Conservation (phyloP, 2,888 invertebrate species). For the Drosophila acutilabella region DNA sequence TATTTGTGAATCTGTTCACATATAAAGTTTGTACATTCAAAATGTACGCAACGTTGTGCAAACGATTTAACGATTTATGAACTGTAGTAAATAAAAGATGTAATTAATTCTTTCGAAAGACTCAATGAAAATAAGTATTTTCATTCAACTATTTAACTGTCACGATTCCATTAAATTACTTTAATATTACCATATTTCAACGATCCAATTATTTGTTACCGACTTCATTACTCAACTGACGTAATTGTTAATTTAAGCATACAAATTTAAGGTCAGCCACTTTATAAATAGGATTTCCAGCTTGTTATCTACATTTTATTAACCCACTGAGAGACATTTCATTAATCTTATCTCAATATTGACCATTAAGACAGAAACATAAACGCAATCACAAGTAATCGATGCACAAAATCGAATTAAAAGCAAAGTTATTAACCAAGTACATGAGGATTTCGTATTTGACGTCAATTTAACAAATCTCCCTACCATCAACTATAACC, state of each 20-base stretch:
- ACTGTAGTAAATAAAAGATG: too few species aligned
- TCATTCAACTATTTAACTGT: too few species aligned
- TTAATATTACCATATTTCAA: not conserved
- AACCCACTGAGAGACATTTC: slow-evolving; percentile 18
- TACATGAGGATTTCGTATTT: slow-evolving; percentile 28
- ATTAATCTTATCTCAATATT: slow-evolving; percentile 24
- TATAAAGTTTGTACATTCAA: too few species aligned
- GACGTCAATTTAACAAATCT: not conserved
- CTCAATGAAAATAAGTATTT: too few species aligned
- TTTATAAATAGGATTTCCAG: slow-evolving; percentile 10
- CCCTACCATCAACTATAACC: not conserved
- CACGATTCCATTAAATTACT: not conserved
- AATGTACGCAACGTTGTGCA: too few species aligned
- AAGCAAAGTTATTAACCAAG: slow-evolving; percentile 14
- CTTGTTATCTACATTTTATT: slow-evolving; percentile 7
- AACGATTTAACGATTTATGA: too few species aligned
- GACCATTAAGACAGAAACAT: not conserved
- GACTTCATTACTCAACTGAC: slow-evolving; percentile 9
- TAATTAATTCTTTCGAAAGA: too few species aligned
- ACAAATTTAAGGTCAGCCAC: slow-evolving; percentile 1
- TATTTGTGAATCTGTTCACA: too few species aligned
- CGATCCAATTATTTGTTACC: too few species aligned
- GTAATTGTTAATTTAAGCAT: slow-evolving; percentile 3
- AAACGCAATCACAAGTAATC: slow-evolving; percentile 26
- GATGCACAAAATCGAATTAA: slow-evolving; percentile 51